These are phyloP conservation scores for Listronotus bonariensis DNA, from an alignment of 1,140 invertebrate genomes.

Conservation along the genomic window DNA sequence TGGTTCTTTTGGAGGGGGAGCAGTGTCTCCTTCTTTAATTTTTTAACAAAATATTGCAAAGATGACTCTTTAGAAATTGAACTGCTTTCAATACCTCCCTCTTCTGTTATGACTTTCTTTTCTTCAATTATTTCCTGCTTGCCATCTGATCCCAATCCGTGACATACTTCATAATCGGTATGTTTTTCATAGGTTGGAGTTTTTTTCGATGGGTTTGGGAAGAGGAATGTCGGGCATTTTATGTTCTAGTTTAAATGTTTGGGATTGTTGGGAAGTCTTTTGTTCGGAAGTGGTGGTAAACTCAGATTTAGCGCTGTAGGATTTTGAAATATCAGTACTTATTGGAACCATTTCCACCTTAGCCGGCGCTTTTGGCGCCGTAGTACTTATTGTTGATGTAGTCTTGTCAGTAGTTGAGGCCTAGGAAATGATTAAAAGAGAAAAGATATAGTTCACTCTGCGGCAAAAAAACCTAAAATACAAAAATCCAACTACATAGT, in stretches of 20 bases:
- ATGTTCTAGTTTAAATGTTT: constrained; percentile 47
- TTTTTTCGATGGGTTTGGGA: constrained; percentile 40
- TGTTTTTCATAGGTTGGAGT: constrained; percentile 35
- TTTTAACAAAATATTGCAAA: constrained; percentile 54
- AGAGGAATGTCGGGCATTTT: constrained; percentile 44
- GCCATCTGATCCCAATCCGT: constrained; percentile 16
- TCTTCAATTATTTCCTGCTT: constrained; percentile 44
- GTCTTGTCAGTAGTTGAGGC: constrained; percentile 50
- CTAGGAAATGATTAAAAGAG: constrained; percentile 36
- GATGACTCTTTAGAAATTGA: constrained; percentile 56
- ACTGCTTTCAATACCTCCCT: constrained; percentile 52
- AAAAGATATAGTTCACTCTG: constrained; percentile 28
- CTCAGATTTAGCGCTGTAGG: constrained; percentile 47
- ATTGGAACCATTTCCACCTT: constrained; percentile 24
- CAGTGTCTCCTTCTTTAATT: constrained; percentile 50
- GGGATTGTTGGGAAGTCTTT: constrained; percentile 45
- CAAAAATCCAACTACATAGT: constrained; percentile 7
- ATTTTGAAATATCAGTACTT: constrained; percentile 41
- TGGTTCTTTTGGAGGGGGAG: constrained; percentile 44
- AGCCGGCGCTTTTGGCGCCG: constrained; percentile 34
- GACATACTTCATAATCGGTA: constrained; percentile 40
- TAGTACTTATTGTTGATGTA: constrained; percentile 42
- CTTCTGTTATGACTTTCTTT: constrained; percentile 43
- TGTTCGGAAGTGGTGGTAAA: constrained; percentile 44
- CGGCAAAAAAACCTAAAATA: constrained; percentile 6